phyloP scores from a whole-genome alignment of 1,140 invertebrate species.

The Aphaenogaster rudis region DNA sequence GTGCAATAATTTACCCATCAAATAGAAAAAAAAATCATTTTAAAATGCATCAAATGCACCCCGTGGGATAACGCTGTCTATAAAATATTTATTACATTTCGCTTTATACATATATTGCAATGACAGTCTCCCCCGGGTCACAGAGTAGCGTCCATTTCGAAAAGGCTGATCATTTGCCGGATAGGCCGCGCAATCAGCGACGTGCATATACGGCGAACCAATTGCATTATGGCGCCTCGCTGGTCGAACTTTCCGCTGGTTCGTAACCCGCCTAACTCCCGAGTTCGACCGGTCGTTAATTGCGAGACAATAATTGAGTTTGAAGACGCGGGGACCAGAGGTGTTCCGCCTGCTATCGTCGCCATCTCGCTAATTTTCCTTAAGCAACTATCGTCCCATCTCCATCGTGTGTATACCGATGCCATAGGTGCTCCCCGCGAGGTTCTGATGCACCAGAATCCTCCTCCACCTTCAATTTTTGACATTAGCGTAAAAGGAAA shows the following conservation, averaged over 20 bases:
- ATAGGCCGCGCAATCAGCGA: conserved; percentile 67
- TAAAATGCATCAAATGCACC: neutral
- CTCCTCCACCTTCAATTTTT: neutral
- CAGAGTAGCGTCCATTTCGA: conserved; percentile 7
- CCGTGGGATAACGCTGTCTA: neutral
- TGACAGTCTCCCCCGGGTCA: conserved; percentile 37
- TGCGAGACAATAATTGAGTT: conserved; percentile 77
- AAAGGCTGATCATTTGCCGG: conserved; percentile 55
- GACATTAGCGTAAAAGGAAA: neutral
- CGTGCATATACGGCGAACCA: conserved; percentile 47
- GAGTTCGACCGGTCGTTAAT: conserved; percentile 69
- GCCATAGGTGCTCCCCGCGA: neutral
- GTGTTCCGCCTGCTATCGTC: conserved; percentile 31
- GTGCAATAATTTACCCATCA: neutral
- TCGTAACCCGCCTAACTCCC: conserved; percentile 74
- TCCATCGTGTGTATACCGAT: neutral
- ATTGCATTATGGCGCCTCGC: conserved; percentile 71
- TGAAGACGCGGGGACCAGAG: conserved; percentile 45
- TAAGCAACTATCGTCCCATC: neutral
- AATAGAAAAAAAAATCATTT: neutral
- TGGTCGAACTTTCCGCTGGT: conserved; percentile 69
- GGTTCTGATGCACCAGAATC: neutral
- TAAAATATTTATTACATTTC: conserved; percentile 31
- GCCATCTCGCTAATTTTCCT: conserved; percentile 17
- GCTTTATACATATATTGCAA: neutral